phyloP scores from a whole-genome alignment of 1,140 invertebrate genomes.

The Drusus annulatus region DNA sequence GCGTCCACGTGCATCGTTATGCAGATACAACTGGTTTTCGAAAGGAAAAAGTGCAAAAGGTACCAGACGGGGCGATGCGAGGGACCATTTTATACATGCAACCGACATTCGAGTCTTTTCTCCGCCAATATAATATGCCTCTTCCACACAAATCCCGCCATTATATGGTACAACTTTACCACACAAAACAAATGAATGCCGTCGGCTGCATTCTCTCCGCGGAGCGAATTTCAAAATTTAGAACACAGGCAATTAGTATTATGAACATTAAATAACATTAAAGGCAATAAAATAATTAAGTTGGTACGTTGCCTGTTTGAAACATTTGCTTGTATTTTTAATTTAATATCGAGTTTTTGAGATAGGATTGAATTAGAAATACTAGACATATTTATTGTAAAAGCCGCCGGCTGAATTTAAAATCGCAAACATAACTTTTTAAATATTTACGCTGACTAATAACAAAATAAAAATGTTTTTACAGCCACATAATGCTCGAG shows the following conservation, averaged over 20 bases:
- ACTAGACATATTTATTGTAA: background rate
- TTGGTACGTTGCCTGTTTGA: too few species aligned
- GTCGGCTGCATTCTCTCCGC: constrained; percentile 5
- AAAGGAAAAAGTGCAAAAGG: constrained; percentile 28
- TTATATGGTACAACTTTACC: background rate
- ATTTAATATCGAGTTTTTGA: too few species aligned
- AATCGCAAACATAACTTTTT: background rate
- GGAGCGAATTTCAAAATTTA: background rate
- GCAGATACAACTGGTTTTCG: constrained; percentile 26
- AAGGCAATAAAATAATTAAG: too few species aligned
- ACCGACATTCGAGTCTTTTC: background rate
- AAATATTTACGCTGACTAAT: background rate
- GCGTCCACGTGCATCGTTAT: constrained; percentile 32
- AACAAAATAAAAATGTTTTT: background rate
- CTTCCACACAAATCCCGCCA: background rate
- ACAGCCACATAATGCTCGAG: background rate
- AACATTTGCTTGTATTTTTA: too few species aligned
- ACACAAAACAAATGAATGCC: constrained; percentile 10
- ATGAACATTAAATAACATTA: too few species aligned
- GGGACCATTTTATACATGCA: background rate
- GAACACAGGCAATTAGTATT: too few species aligned
- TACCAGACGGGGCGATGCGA: background rate
- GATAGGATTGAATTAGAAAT: too few species aligned
- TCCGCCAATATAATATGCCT: background rate
- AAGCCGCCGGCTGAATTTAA: background rate